Base-by-base conservation (phyloP, 1,140 invertebrate species). In the Panagrolaimus sp. region DNA sequence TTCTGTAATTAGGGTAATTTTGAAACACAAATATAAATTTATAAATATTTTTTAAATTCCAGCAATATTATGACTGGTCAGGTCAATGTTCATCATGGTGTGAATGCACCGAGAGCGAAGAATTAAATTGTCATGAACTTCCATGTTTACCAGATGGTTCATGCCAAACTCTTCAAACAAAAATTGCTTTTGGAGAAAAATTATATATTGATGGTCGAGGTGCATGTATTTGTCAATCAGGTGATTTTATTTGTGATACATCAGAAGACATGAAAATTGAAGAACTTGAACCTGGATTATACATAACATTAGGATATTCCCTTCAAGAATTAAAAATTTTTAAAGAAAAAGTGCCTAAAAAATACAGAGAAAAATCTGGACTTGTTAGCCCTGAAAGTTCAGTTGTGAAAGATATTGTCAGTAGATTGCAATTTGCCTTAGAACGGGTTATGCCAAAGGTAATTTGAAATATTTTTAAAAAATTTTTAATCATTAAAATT, bases 81-180 rank as follows among this genome's bases (percentile, higher is more conserved):
- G 75, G 78, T n/a, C 71, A 73, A 44, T 82, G 80, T 64, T 81
- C 81, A 4, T 71, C 73, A 14, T 82, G 81, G 81, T 82, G 80
- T 68, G 70, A 76, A 46, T 82, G 80, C 47, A 43, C 55, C 15
- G 43, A 43, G 9, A 75, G 77, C 10, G 79, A 80, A n/a, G 38
- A 65, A 12, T 21, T 80, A 9, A 17, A 46, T 10, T 82, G 80
- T 66, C 68, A 78, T 43, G 24, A 67, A 4, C 64, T 82, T 7
- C 63, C 68, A 17, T 82, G 80, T 70, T 44, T 82, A 24, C 52
- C 68, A 1, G 80, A 82, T 44, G 75, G 70, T 6, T 52, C 47
- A 4, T 82, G 80, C 69, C 62, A 74, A 26, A 69, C 79, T 5
- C 52, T 67, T 17, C 73, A 80, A 12, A 82, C 79, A 5, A 80